Conservation (phyloP, 2,113 vertebrate species). For the Polyodon spathula region DNA sequence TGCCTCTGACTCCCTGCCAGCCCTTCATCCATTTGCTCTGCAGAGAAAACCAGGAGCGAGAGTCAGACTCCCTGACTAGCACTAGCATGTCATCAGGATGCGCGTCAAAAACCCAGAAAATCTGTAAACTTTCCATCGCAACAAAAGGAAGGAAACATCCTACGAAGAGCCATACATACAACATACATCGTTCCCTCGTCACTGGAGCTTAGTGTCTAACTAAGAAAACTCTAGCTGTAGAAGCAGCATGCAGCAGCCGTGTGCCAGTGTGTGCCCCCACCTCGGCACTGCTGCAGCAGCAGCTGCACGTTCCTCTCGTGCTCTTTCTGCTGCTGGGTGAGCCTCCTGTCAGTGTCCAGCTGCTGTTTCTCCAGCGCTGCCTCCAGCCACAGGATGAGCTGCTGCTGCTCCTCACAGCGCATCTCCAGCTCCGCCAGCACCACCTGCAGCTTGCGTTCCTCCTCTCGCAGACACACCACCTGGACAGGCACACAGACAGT, state of each 20-base stretch:
- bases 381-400: conserved; percentile 79
- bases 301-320: conserved; percentile 81
- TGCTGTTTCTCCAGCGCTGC: conserved; percentile 77
- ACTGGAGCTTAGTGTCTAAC: no score
- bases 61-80: not conserved
- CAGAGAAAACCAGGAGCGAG: not conserved
- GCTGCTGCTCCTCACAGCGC: conserved; percentile 85
- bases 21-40: conserved; percentile 85
- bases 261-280: conserved; percentile 35
- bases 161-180: no score
- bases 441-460: conserved; percentile 83
- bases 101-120: no score
- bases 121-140: no score
- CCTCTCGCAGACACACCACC: conserved; percentile 91
- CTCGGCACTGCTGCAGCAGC: conserved; percentile 82
- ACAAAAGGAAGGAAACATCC: no score
- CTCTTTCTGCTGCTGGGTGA: conserved; percentile 92
- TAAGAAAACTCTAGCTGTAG: no score
- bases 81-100: no score
- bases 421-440: conserved; percentile 85
- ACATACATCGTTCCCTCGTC: no score
- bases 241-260: no score
- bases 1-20: conserved; percentile 77
- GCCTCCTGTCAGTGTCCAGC: conserved; percentile 82
- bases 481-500: conserved; percentile 29